Evolutionary conservation across 2,797 vertebrate genomes (phyloP).

Genomic region (Manis pentadactyla): DNA sequence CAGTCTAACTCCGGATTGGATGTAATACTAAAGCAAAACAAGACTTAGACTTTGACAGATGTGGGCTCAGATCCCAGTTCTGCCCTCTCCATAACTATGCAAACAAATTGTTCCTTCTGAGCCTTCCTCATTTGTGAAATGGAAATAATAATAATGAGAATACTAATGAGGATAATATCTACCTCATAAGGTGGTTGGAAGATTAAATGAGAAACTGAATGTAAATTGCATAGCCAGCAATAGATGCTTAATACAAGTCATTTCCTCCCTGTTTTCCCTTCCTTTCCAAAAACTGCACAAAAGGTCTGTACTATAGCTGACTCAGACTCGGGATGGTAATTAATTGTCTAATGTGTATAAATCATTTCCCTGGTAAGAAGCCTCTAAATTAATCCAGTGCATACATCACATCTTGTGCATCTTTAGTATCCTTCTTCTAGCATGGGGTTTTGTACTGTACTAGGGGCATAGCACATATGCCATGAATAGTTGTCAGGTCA

Average conservation of each 20-base stretch:
- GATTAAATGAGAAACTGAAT: background rate
- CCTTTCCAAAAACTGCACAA: background rate
- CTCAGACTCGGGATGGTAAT: background rate
- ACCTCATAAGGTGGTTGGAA: background rate
- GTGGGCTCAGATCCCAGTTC: background rate
- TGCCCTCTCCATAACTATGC: background rate
- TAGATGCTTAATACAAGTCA: background rate
- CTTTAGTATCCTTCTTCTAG: background rate
- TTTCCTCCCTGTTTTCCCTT: background rate
- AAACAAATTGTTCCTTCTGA: background rate
- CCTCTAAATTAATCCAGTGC: background rate
- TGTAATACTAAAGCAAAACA: background rate
- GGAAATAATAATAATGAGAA: background rate
- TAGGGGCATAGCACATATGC: background rate
- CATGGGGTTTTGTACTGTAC: background rate
- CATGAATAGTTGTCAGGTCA: background rate
- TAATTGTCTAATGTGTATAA: background rate
- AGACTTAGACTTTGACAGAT: background rate
- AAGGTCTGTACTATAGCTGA: background rate
- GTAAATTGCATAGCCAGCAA: background rate
- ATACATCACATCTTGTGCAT: background rate
- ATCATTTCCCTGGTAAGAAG: background rate
- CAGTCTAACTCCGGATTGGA: background rate
- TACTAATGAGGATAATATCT: background rate
- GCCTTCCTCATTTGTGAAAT: background rate